These are phyloP conservation scores for Brachymystax lenok DNA, from an alignment of 2,797 vertebrate genomes.

Conservation along the genomic window DNA sequence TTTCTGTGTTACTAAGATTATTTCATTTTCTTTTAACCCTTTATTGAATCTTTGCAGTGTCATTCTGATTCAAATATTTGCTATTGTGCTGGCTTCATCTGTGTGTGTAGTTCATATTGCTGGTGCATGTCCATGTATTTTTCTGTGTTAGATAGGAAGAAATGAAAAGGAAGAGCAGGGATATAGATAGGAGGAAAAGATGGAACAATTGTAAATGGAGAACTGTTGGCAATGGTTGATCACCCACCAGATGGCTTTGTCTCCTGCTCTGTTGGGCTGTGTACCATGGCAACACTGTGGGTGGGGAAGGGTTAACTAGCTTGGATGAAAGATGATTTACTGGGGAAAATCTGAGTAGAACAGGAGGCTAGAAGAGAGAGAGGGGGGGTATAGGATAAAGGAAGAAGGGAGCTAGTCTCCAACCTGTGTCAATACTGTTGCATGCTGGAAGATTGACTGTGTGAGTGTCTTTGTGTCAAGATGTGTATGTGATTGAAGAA, in stretches of 20 bases:
- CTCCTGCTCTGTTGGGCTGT: background rate
- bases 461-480: constrained; percentile 2
- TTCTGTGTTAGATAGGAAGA: background rate
- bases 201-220: background rate
- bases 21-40: background rate
- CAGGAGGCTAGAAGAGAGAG: background rate
- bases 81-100: background rate
- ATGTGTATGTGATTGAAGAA: background rate
- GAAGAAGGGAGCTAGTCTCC: background rate
- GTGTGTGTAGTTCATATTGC: background rate
- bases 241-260: background rate
- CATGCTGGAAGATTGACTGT: background rate
- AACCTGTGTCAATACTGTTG: background rate
- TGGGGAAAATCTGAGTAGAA: background rate
- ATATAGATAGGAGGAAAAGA: background rate
- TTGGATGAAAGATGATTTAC: background rate
- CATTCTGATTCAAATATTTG: background rate
- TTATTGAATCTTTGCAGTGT: background rate
- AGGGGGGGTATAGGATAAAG: background rate
- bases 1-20: background rate
- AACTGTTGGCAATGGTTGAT: background rate
- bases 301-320: background rate
- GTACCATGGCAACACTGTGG: background rate
- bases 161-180: background rate
- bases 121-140: background rate